Evolutionary conservation across 2,797 vertebrate genomes (phyloP).

Genomic region (Falco novaeseelandiae): DNA sequence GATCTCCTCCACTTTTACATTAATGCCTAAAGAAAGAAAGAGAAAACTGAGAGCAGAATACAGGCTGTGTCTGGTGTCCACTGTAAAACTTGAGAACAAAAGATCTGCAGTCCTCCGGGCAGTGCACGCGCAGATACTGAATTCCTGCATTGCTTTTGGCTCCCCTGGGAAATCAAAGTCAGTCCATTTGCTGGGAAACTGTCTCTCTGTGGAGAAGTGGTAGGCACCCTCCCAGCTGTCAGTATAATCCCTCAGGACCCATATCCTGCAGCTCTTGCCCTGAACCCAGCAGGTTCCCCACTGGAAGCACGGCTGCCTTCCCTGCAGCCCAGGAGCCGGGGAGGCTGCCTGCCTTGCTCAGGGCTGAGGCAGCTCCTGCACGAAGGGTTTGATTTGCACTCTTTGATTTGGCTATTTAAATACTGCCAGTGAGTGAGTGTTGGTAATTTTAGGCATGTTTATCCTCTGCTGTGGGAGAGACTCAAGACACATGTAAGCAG

Average conservation of each 20-base stretch:
- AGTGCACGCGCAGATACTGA: background rate
- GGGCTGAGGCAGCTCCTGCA: background rate
- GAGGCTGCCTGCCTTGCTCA: background rate
- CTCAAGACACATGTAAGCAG: constrained; percentile 39
- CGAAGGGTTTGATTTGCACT: constrained; percentile 12
- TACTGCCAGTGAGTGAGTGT: background rate
- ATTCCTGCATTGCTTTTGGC: constrained; percentile 31
- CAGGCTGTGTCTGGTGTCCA: constrained; percentile 34
- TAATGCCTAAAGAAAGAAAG: background rate
- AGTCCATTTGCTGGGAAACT: background rate
- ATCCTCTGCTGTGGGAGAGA: constrained; percentile 43
- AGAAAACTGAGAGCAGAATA: constrained; percentile 43
- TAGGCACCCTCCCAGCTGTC: background rate
- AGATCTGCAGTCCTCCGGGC: constrained; percentile 40
- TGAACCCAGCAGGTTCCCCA: background rate
- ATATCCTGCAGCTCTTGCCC: background rate
- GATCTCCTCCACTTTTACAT: background rate
- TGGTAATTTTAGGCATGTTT: constrained; percentile 60
- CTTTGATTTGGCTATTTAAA: constrained; percentile 20
- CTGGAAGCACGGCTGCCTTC: background rate
- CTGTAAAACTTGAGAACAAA: constrained; percentile 61
- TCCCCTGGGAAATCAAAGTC: constrained; percentile 35
- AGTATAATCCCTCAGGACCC: rapidly evolving
- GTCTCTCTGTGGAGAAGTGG: background rate
- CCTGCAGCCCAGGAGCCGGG: background rate